These are phyloP conservation scores for Listronotus bonariensis DNA, from an alignment of 1,140 invertebrate species.

Conservation along the genomic window DNA sequence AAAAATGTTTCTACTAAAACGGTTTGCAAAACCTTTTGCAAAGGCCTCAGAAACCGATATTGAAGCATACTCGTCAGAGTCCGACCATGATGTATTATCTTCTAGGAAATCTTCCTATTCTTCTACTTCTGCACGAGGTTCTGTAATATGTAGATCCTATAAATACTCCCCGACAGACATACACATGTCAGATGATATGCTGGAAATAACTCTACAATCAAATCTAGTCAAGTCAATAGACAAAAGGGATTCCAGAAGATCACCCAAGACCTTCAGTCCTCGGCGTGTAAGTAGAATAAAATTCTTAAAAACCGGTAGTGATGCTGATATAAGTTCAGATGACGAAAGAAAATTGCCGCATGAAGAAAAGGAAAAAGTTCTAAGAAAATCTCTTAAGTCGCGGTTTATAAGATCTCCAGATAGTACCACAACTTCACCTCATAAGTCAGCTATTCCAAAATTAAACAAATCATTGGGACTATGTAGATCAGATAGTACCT, in stretches of 20 bases:
- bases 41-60: conserved; percentile 48
- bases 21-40: not conserved
- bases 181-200: conserved; percentile 55
- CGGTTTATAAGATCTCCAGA: not conserved
- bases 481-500: not conserved
- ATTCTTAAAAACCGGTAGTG: conserved; percentile 37
- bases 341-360: conserved; percentile 42
- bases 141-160: conserved; percentile 2
- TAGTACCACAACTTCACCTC: not conserved
- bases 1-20: not conserved
- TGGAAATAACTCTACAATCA: conserved; percentile 50
- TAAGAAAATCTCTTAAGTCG: conserved; percentile 6
- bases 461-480: not conserved
- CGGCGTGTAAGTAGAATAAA: conserved; percentile 11
- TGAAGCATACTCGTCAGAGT: conserved; percentile 48
- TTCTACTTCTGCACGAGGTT: not conserved
- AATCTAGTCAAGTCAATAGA: conserved; percentile 2
- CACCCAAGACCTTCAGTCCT: conserved; percentile 6
- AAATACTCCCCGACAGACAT: conserved; percentile 27
- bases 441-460: not conserved
- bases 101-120: conserved; percentile 16
- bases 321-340: conserved; percentile 52
- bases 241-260: conserved; percentile 5
- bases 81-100: conserved; percentile 34
- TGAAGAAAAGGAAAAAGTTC: conserved; percentile 1